Evolutionary conservation across 2,113 vertebrate genomes (phyloP), one percentile per base, ranked within the genome.

Genomic region (Chloropsis cyanopogon): DNA sequence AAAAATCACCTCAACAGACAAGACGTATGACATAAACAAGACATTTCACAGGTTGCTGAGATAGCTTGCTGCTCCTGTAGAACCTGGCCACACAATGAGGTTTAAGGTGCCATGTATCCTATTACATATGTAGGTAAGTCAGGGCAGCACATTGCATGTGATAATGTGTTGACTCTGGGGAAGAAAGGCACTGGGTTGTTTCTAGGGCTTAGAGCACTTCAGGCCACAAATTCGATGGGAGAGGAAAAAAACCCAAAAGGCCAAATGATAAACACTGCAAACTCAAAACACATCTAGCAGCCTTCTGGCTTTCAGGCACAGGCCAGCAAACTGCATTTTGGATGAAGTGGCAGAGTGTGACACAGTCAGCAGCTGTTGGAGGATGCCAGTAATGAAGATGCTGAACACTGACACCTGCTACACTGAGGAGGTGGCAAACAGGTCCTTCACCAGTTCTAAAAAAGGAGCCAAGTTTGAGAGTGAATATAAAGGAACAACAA

Each of bases 311-410:
- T 57, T 33, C n/a, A 57, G 47, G 47, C 26, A 50, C 41, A 37
- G 20, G 25, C 23, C 13, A 2, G 35, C 19, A n/a, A 46, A 28
- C 13, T 4, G 11, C 1, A 2, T 9, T 46, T 9, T 7, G 35
- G 49, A 28, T 60, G 22, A 78, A 41, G 9, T 11, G 13, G 44
- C 49, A 69, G 64, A 7, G 19, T 59, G 64, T 7, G 22, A 61
- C 47, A 53, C 2, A 39, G 42, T 14, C 90, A 78, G 65, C 50
- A 85, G 75, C 41, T 78, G 5, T 7, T 37, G 29, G 15, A 75
- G 33, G 20, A 69, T 33, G 46, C 14, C 16, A 31, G 33, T 31
- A 49, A 44, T 4, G 10, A 53, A 53, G 57, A 61, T 17, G 21
- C 4, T n/a, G 7, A 86, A 60, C 11, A 19, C 14, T 2, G 3